phyloP scores from a whole-genome alignment of 2,113 vertebrate species.

The Oxygymnocypris stewartii region DNA sequence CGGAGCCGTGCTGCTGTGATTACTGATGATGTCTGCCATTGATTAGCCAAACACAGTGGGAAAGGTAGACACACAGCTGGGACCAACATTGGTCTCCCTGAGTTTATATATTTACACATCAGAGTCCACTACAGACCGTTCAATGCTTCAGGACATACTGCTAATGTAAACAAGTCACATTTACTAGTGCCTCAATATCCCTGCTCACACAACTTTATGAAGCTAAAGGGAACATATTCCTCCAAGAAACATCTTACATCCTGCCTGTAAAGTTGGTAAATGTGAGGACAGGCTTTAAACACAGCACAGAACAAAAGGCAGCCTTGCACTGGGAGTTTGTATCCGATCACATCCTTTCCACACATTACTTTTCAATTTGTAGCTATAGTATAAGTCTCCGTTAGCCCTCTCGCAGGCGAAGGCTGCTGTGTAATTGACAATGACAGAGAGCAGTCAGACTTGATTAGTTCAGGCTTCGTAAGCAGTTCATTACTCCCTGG shows the following conservation, averaged over 20 bases:
- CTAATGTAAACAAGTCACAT: constrained; percentile 26
- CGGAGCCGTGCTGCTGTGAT: constrained; percentile 69
- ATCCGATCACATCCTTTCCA: constrained; percentile 55
- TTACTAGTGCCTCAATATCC: not conserved
- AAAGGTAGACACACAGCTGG: constrained; percentile 61
- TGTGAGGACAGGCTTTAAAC: constrained; percentile 22
- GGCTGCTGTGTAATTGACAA: constrained; percentile 75
- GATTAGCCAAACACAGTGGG: constrained; percentile 79
- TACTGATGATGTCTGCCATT: constrained; percentile 77
- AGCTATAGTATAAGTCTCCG: constrained; percentile 62
- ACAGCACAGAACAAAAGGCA: constrained; percentile 38
- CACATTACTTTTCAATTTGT: constrained; percentile 77
- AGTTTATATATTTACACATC: constrained; percentile 48
- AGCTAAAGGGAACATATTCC: constrained; percentile 1
- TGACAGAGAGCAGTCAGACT: constrained; percentile 79
- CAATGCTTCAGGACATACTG: constrained; percentile 25
- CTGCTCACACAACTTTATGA: not conserved
- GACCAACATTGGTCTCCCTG: constrained; percentile 34
- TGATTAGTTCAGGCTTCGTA: constrained; percentile 79
- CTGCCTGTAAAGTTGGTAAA: constrained; percentile 25
- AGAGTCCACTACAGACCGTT: constrained; percentile 28
- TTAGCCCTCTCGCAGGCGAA: constrained; percentile 53
- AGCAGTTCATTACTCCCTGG: constrained; percentile 75
- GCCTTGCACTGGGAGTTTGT: constrained; percentile 41
- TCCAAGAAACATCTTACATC: not conserved